Percentiles rank a stretch among this genome's conserved stretches.
phyloP scores from a whole-genome alignment of 2,797 vertebrate species.

The Podargus strigoides region DNA sequence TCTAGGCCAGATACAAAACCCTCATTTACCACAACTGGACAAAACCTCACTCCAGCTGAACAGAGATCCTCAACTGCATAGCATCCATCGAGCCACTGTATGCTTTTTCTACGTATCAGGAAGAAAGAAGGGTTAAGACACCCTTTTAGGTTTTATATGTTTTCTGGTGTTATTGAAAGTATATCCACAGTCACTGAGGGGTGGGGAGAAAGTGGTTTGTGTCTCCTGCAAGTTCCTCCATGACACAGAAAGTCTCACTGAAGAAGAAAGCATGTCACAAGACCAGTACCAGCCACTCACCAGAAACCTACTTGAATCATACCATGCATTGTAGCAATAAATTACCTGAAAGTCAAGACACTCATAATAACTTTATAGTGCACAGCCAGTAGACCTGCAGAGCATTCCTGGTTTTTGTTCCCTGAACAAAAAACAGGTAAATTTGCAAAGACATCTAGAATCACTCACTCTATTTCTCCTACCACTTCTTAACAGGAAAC shows the following conservation, averaged over 20 bases:
- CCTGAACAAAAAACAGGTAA: not conserved
- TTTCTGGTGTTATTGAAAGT: not conserved
- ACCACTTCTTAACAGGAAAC: not conserved
- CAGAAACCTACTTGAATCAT: not conserved
- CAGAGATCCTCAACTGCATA: not conserved
- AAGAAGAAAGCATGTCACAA: not conserved
- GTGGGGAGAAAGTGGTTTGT: not conserved
- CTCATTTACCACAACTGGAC: not conserved
- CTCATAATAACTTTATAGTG: not conserved
- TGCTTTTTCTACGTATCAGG: not conserved
- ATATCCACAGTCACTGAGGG: not conserved
- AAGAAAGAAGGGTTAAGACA: not conserved
- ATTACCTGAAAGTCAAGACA: not conserved
- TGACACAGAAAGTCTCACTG: not conserved
- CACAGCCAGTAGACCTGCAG: not conserved
- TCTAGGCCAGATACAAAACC: constrained; percentile 19
- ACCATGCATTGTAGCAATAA: accelerated
- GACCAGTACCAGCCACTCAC: not conserved
- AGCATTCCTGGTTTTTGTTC: not conserved
- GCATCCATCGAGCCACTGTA: not conserved
- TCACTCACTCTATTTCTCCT: not conserved
- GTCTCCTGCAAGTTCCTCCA: not conserved
- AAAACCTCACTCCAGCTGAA: not conserved
- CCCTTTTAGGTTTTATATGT: not conserved
- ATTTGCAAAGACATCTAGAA: not conserved